Evolutionary conservation across 2,888 invertebrate species (phyloP), one percentile per base, ranked within the genome.

Genomic region (Zeuzera pyrina): DNA sequence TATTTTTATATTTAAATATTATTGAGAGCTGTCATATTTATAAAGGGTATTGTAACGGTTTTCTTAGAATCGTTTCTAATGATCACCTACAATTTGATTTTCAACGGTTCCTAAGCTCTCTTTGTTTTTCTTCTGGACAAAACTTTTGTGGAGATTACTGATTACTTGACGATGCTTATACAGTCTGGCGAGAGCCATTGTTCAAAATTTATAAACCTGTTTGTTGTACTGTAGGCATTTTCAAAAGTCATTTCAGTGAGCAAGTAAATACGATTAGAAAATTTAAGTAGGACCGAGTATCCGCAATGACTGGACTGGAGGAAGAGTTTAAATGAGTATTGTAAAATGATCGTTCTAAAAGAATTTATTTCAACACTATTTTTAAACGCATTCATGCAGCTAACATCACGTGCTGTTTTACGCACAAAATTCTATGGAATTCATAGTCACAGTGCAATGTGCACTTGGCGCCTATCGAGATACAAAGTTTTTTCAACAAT

Each of bases 391-490:
- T 27, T 38, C 29, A 29, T 34, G 35, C 42, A 43, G 35, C 38
- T 41, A 47, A 41, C 33, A 49, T 48, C 54, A 51, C 54, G 59
- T 47, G 29, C 33, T 11, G 34, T 33, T 51, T 58, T 40, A 46
- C 47, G 50, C 48, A 63, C 56, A 52, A 60, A 66, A 63, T 63
- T 67, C 56, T 51, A 53, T 54, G 57, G 57, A 67, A 55, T 49
- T 59, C 53, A 55, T 58, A 62, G 60, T 51, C 52, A 61, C 56
- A 66, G 56, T 70, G 70, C 72, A 71, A 56, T 70, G 57, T 64
- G 71, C 74, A 71, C 77, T 78, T 76, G 78, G 77, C 79, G 78
- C 78, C 77, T 71, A 65, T 57, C 56, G 52, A 71, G 73, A 73
- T 70, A 70, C 66, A 65, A 57, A 62, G 57, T 57, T 60, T 71